A percentile compares a stretch with the other conserved stretches of the same genome.
Conservation (phyloP, 2,113 vertebrate species). For the Anoura caudifer region DNA sequence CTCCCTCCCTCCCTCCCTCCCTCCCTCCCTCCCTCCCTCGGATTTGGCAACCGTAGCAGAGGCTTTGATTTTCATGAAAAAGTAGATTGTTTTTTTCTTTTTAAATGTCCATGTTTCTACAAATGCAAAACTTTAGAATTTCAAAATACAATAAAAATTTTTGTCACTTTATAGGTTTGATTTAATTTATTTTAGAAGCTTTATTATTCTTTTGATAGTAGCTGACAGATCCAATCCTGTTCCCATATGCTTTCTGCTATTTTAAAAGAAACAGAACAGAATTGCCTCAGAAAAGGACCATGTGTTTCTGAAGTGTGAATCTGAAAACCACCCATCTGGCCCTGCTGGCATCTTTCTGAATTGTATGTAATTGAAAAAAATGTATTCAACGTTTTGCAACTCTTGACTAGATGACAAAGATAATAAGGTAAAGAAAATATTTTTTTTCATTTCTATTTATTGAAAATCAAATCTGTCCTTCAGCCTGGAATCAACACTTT, state of each 20-base stretch:
- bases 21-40: not conserved
- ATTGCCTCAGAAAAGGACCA: constrained; percentile 52
- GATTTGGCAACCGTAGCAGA: not conserved
- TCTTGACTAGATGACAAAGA: constrained; percentile 11
- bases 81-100: not conserved
- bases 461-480: not conserved
- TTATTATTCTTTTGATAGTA: constrained; percentile 64
- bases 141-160: constrained; percentile 54
- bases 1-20: not conserved
- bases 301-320: constrained; percentile 68
- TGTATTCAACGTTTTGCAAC: constrained; percentile 51
- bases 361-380: constrained; percentile 56
- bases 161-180: constrained; percentile 54
- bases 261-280: constrained; percentile 73
- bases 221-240: constrained; percentile 60
- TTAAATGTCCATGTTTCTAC: constrained; percentile 13
- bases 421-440: not conserved
- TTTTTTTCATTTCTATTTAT: constrained; percentile 10
- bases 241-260: constrained; percentile 77
- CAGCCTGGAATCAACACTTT: not conserved
- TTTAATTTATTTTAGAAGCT: constrained; percentile 62
- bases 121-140: constrained; percentile 57
- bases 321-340: constrained; percentile 70
- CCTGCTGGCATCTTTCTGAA: constrained; percentile 48
- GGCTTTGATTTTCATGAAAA: not conserved